A percentile compares a stretch with the other conserved stretches of the same genome.
Conservation (phyloP, 2,113 vertebrate genomes). For the Aphelocoma coerulescens region DNA sequence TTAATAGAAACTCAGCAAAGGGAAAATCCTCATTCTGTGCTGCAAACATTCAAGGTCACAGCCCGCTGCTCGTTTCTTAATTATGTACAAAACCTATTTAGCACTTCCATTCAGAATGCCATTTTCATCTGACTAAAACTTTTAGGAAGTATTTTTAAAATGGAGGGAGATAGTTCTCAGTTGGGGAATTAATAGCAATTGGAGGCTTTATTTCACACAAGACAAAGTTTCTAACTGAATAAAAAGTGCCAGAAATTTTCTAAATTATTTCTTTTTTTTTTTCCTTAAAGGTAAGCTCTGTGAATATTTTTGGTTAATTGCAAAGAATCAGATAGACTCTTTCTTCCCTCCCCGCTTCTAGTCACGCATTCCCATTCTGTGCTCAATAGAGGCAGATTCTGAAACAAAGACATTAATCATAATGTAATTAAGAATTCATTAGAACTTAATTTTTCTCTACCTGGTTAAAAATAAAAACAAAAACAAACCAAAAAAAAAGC, state of each 20-base stretch:
- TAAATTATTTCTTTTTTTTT: background rate
- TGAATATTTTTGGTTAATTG: background rate
- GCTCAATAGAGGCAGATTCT: background rate
- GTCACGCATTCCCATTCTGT: background rate
- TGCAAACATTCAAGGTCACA: conserved; percentile 24
- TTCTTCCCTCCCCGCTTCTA: background rate
- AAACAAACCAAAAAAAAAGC: background rate
- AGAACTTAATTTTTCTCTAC: background rate
- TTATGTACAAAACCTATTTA: conserved; percentile 43
- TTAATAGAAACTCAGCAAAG: conserved; percentile 39
- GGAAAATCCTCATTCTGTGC: conserved; percentile 10
- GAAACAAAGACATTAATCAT: background rate
- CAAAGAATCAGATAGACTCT: background rate
- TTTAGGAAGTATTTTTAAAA: background rate
- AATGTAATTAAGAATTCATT: background rate
- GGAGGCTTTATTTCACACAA: background rate
- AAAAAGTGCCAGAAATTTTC: background rate
- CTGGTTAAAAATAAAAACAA: background rate
- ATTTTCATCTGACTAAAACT: background rate
- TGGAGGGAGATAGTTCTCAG: background rate
- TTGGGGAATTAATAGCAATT: background rate
- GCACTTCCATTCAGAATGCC: background rate
- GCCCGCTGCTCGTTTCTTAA: conserved; percentile 43
- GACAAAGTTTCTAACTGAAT: background rate
- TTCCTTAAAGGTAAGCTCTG: background rate